A percentile compares a stretch with the other conserved stretches of the same genome.
Evolutionary conservation across 2,888 invertebrate species (phyloP).

Genomic region (Caenorhabditis macrosperma): DNA sequence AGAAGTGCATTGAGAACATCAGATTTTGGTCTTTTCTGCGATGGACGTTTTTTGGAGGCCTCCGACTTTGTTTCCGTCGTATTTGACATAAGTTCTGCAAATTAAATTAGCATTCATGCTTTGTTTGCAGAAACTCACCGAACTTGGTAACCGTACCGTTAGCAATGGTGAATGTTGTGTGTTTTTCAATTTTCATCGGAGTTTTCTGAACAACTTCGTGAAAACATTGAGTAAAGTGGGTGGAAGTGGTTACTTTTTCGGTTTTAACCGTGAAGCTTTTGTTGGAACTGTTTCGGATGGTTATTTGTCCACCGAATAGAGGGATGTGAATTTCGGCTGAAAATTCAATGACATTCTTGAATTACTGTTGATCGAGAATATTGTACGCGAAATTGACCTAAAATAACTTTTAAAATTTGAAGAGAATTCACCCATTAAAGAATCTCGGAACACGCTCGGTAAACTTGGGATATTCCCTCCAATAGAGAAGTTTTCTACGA

Average conservation of each 20-base stretch:
- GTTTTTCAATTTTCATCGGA: slow-evolving; percentile 8
- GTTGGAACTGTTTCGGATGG: slow-evolving; percentile 31
- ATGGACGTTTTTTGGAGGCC: slow-evolving; percentile 6
- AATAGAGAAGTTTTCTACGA: too few relatives aligned
- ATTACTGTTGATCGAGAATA: too few relatives aligned
- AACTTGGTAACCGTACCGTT: slow-evolving; percentile 26
- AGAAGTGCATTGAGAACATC: slow-evolving; percentile 43
- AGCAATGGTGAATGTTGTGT: slow-evolving; percentile 1
- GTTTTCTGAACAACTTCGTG: slow-evolving; percentile 21
- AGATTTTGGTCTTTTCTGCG: slow-evolving; percentile 32
- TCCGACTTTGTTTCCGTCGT: not conserved
- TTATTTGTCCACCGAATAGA: slow-evolving; percentile 35
- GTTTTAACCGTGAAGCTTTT: slow-evolving; percentile 24
- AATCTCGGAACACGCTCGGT: too few relatives aligned
- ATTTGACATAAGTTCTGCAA: slow-evolving; percentile 19
- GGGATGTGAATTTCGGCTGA: slow-evolving; percentile 43
- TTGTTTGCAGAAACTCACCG: not conserved
- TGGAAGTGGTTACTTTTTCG: slow-evolving; percentile 12
- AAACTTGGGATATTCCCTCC: too few relatives aligned
- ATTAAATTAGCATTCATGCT: not conserved
- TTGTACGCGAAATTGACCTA: too few relatives aligned
- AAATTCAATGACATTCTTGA: not conserved
- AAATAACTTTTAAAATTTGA: too few relatives aligned
- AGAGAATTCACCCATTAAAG: not conserved
- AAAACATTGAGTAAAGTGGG: not conserved